Evolutionary conservation across 2,113 vertebrate genomes (phyloP), one percentile per base, ranked within the genome.

Genomic region (Nyctereutes procyonoides): DNA sequence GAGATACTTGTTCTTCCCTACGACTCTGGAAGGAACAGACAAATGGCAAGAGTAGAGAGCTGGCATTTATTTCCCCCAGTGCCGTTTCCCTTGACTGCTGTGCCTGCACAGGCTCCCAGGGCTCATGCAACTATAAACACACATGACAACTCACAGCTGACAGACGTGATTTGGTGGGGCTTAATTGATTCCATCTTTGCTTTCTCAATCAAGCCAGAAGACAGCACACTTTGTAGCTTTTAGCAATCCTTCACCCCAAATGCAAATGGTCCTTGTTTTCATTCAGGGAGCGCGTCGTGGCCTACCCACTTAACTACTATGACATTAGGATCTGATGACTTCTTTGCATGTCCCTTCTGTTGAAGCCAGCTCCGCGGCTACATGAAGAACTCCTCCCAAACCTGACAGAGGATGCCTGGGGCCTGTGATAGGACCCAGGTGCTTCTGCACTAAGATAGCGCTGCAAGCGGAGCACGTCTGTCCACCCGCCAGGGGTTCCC

Each of bases 181-280:
- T 67, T 83, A 73, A 96, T 38, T n/a, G 88, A 73, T 35, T 88
- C 92, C 48, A 48, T 77, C 83, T 92, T 95, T 65, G 35, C 32
- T 74, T 92, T 86, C 88, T 65, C 53, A 74, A 24, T 84, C 55
- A 79, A 43, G 62, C 62, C 88, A 53, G 95, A 92, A 96, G 93
- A 83, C n/a, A 96, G 74, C 56, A 48, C 1, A 0, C 38, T 69
- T 90, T 86, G 85, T 32, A 0, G 0, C 14, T 90, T 88, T 79
- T 55, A n/a, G 26, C 1, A 43, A 51, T 74, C 96, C 86, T 26
- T 32, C 85, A 7, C 69, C 58, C 35, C n/a, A 84, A n/a, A 87
- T 82, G 28, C 76, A 84, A 58, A 84, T 24, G 62, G 88, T 51
- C 74, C 53, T 85, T 19, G 6, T 19, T 84, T 86, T 69, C 56